A percentile compares a stretch with the other conserved stretches of the same genome.
phyloP scores from a whole-genome alignment of 2,888 invertebrate genomes.

The Bombylius major region DNA sequence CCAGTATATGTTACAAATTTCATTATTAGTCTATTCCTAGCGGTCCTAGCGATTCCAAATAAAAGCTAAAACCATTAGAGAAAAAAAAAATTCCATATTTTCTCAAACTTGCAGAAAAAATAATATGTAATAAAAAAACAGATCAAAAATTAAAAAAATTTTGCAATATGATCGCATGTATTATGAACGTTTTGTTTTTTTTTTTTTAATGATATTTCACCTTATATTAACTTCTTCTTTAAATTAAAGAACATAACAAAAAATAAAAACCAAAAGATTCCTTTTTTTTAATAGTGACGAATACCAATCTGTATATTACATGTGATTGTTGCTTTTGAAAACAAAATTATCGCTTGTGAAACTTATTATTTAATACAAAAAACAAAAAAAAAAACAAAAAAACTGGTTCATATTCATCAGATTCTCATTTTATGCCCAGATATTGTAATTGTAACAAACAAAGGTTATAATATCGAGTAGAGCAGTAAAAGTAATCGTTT shows the following conservation, averaged over 20 bases:
- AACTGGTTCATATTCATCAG: not conserved
- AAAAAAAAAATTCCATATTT: too few relatives aligned
- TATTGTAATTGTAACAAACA: too few relatives aligned
- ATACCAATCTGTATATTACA: conserved; percentile 1
- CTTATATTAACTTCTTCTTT: not conserved
- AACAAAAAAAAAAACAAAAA: too few relatives aligned
- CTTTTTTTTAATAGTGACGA: not conserved
- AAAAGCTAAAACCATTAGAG: too few relatives aligned
- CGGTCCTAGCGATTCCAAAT: too few relatives aligned
- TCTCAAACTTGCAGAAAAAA: not conserved
- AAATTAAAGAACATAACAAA: too few relatives aligned
- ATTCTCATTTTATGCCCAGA: too few relatives aligned
- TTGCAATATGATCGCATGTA: not conserved
- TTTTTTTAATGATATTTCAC: not conserved
- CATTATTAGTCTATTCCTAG: too few relatives aligned
- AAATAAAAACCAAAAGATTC: too few relatives aligned
- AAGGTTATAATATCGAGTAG: too few relatives aligned
- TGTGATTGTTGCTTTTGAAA: conserved; percentile 4
- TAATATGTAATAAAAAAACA: not conserved
- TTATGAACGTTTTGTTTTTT: not conserved
- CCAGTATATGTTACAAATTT: too few relatives aligned
- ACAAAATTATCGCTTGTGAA: conserved; percentile 6
- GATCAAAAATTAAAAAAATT: not conserved
- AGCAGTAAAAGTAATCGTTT: too few relatives aligned
- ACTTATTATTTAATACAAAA: conserved; percentile 7